Evolutionary conservation across 2,797 vertebrate genomes (phyloP), one percentile per base, ranked within the genome.

Genomic region (Coranthus polyacanthus): DNA sequence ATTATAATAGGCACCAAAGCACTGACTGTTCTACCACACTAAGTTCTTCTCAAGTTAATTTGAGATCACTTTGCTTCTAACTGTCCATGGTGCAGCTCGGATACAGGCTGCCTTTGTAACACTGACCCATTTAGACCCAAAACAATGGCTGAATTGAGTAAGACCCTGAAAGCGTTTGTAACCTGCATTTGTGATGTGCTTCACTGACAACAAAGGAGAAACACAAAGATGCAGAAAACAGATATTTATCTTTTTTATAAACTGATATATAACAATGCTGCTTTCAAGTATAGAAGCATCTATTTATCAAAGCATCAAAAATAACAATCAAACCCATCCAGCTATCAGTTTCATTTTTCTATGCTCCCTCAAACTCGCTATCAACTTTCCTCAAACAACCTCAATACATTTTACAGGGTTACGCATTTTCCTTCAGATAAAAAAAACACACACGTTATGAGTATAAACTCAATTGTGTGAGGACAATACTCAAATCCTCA

Each of bases 81-180:
- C 43, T 65, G 53, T 42, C 47, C 39, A 20, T 36, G 42, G 29
- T 44, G 58, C 63, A 72, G 71, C 52, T 62, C 57, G 54, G 15
- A 75, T 65, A 81, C 72, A 85, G 60, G 32, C 67, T 32, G 76
- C 53, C 60, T 86, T 84, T 89, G 84, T 89, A 83, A 84, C 74
- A 82, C 78, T 89, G 88, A 90, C 86, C 85, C 72, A 87, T 82
- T 88, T 90, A 61, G 63, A 6, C 60, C 16, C 9, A 53, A 57
- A 71, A 86, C 87, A 88, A 85, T 78, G 70, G 66, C 52, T 72
- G 66, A 55, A 82, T 77, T 85, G 59, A 87, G 39, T n/a, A 2
- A 36, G 63, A 77, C 47, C 45, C 47, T 71, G 68, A 75, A 66
- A 64, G 75, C 56, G 72, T 67, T 54, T 6, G 45, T 18, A 53